Base-by-base conservation (phyloP, 2,113 vertebrate genomes). In the Platysternon megacephalum region DNA sequence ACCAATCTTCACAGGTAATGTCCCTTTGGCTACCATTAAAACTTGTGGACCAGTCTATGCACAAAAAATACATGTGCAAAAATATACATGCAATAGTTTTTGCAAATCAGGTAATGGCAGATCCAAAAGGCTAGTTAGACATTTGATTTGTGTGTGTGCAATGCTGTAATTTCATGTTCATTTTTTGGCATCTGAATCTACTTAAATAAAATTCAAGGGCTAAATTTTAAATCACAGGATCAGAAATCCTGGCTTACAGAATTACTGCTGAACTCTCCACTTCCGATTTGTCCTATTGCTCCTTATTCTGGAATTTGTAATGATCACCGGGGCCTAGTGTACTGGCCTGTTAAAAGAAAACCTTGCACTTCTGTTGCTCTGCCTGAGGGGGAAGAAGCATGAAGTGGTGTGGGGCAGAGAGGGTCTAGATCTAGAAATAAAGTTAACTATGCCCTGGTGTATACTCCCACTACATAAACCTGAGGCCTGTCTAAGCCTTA, bases 81-180 rank as follows among this genome's bases (percentile, higher is more conserved):
- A 80, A 12, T 74, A 29, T 26, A 72, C 0, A 7, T 91, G 65
- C 5, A 84, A 29, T 8, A 58, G 4, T 11, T 91, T n/a, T 58
- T 93, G 79, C 44, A 74, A 80, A 88, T 49, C 39, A 78, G 46
- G 44, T 83, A 42, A 51, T 29, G 76, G 78, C 81, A 82, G 26
- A 55, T 72, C 51, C 29, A 26, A 78, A 8, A 81, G 0, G 0
- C 68, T n/a, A 85, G 35, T 39, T 53, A 82, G n/a, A 14, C 10
- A 68, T 84, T 91, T 94, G 39, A 86, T 93, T 95, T 89, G 2
- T 84, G 13, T 84, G 13, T 89, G 21, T 53, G 89, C 68, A 90
- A 42, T 29, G 3, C 32, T 87, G 3, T 83, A 93, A 94, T 65
- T 94, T 84, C n/a, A 13, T 85, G 93, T 49, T 84, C 55, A 16